Evolutionary conservation across 2,888 invertebrate genomes (phyloP), one percentile per base, ranked within the genome.

Genomic region (Macaria notata): DNA sequence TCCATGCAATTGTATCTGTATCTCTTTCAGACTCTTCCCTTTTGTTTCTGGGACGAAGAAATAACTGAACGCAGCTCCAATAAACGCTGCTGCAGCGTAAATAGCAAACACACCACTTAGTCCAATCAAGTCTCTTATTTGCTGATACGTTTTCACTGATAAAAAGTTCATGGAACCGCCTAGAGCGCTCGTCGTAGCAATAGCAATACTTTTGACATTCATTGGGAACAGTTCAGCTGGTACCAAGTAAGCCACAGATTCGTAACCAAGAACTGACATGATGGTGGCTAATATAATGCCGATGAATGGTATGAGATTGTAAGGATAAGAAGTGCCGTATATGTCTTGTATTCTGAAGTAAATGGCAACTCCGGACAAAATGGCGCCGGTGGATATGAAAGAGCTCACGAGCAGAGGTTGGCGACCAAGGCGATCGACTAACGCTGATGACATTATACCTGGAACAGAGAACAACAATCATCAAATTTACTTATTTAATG

Each of bases 181-280:
- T 62, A 88, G 84, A 4, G 92, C 72, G 48, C 86, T 92, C 0
- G 85, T 75, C 0, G 84, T 63, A 0, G 92, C 91, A 55, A 93
- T 86, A 0, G 93, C 93, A 0, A 87, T 70, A 0, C 92, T 89
- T 69, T 93, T 93, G 0, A 93, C 88, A 63, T 93, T 93, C 3
- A 93, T 79, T 0, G 93, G 92, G 59, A 93, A 93, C 6, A 93
- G 75, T 71, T 93, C 93, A 0, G 92, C 92, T 19, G 92, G 81
- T 56, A 93, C 83, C 57, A 89, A 77, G 50, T 84, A 86, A 0
- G 85, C 76, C n/a, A 93, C 66, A 0, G 92, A 90, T 49, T 88
- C 88, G 46, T 89, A 83, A 0, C 93, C 94, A 31, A 88, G 30
- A 8, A 76, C 76, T 0, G 83, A 73, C 0, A 81, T 66, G 0